Percentiles rank a stretch among this genome's conserved stretches.
phyloP scores from a whole-genome alignment of 35 echinoderm and acorn worm genomes.

The Hemicentrotus pulcherrimus region DNA sequence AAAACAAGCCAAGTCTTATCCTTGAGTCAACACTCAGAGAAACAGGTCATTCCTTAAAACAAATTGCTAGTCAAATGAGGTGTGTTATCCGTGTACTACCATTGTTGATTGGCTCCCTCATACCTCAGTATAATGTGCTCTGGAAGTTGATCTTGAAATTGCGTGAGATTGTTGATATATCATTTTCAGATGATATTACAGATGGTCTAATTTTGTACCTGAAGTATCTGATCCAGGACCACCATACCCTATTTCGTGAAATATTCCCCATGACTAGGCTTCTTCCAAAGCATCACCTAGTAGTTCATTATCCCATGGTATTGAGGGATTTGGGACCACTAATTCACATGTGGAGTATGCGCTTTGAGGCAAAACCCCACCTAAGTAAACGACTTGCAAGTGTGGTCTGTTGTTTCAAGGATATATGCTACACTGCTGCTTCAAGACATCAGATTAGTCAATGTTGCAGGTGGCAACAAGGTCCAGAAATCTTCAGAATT shows the following conservation, averaged over 20 bases:
- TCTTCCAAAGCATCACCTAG: slow-evolving; percentile 62
- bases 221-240: slow-evolving; percentile 53
- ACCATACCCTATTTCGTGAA: slow-evolving; percentile 37
- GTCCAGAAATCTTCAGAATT: not conserved
- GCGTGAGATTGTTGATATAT: slow-evolving; percentile 54
- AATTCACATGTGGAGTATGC: slow-evolving; percentile 59
- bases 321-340: slow-evolving; percentile 52
- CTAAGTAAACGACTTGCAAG: slow-evolving; percentile 46
- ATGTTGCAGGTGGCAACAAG: not conserved
- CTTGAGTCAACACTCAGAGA: slow-evolving; percentile 34
- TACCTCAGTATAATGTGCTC: slow-evolving; percentile 43
- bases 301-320: slow-evolving; percentile 52
- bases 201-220: slow-evolving; percentile 37
- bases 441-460: slow-evolving; percentile 37
- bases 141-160: slow-evolving; percentile 49
- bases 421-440: slow-evolving; percentile 64
- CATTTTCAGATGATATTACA: slow-evolving; percentile 50
- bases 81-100: slow-evolving; percentile 59
- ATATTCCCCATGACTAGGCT: slow-evolving; percentile 45
- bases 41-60: slow-evolving; percentile 59
- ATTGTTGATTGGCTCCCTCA: slow-evolving; percentile 47
- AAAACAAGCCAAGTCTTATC: slow-evolving; percentile 62
- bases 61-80: slow-evolving; percentile 70
- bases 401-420: slow-evolving; percentile 72
- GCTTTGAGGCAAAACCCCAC: slow-evolving; percentile 69